Evolutionary conservation across 2,113 vertebrate genomes (phyloP).

Genomic region (Phylloscopus trochilus): DNA sequence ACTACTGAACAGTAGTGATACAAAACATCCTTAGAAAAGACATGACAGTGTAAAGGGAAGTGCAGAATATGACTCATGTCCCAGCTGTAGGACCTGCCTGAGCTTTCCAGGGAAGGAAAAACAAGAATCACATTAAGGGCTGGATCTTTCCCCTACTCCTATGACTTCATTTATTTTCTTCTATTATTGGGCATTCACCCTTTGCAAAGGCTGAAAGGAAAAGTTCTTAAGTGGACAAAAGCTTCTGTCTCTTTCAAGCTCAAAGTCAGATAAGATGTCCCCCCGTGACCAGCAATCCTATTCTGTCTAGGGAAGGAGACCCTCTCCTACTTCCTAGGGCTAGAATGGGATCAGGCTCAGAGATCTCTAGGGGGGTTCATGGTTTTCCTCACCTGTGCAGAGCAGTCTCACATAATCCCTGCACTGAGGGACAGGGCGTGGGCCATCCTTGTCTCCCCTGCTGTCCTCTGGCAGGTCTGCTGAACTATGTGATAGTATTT

Average conservation of each 20-base stretch:
- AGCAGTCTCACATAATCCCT: not conserved
- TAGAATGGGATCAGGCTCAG: not conserved
- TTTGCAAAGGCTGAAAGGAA: not conserved
- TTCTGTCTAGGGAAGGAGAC: not conserved
- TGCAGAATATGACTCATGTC: not conserved
- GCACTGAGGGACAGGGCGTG: not conserved
- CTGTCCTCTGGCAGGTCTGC: not conserved
- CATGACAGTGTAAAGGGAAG: not conserved
- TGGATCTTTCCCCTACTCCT: not conserved
- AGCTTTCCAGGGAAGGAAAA: not conserved
- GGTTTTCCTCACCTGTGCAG: not conserved
- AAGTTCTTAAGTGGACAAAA: not conserved
- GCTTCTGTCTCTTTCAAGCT: not conserved
- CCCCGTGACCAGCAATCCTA: not conserved
- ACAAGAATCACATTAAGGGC: not conserved
- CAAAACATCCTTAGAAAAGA: not conserved
- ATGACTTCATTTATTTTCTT: not conserved
- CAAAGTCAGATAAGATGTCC: not conserved
- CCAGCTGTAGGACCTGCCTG: not conserved
- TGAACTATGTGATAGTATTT: not conserved
- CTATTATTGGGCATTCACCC: not conserved
- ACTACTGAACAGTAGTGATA: not conserved
- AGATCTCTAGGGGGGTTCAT: not conserved
- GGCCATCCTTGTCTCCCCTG: not conserved
- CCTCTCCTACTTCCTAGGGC: not conserved